These are phyloP conservation scores for Tenebrosternarchus preto DNA, from an alignment of 2,113 vertebrate genomes.

Conservation along the genomic window DNA sequence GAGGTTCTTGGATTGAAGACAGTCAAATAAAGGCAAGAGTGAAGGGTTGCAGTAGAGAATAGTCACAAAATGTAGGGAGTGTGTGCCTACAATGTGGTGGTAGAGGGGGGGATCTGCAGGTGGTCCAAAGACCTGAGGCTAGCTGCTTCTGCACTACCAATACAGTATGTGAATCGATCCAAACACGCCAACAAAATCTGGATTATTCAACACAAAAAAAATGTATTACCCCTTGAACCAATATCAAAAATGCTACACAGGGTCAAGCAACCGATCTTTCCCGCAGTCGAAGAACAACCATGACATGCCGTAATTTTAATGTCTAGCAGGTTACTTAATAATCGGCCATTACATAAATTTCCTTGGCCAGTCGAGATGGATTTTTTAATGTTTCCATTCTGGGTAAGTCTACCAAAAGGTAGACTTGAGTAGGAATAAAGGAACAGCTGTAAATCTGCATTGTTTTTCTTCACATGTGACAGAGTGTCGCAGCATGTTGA, in stretches of 20 bases:
- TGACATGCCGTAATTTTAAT: conserved; percentile 29
- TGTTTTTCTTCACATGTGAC: conserved; percentile 53
- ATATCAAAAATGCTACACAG: not conserved
- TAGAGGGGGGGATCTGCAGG: conserved; percentile 57
- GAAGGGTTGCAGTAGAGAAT: conserved; percentile 14
- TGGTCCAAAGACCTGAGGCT: conserved; percentile 20
- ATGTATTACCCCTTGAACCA: not conserved
- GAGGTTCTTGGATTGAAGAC: conserved; percentile 16
- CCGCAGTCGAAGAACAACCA: conserved; percentile 18
- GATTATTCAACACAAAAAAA: not conserved
- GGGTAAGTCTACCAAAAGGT: conserved; percentile 48
- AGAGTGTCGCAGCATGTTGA: conserved; percentile 52
- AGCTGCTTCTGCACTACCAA: not conserved
- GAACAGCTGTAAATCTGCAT: conserved; percentile 52
- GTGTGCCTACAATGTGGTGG: conserved; percentile 17
- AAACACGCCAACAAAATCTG: not conserved
- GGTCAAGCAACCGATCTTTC: not conserved
- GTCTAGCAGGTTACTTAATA: conserved; percentile 26
- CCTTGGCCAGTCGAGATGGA: conserved; percentile 20
- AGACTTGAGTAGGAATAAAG: not conserved
- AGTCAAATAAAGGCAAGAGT: conserved; percentile 54
- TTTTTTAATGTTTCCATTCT: conserved; percentile 53
- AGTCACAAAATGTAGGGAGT: not conserved
- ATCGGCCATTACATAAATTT: conserved; percentile 42
- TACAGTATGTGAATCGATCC: not conserved